Evolutionary conservation across 2,113 vertebrate species (phyloP), one percentile per base, ranked within the genome.

Genomic region (Poicephalus gulielmi): DNA sequence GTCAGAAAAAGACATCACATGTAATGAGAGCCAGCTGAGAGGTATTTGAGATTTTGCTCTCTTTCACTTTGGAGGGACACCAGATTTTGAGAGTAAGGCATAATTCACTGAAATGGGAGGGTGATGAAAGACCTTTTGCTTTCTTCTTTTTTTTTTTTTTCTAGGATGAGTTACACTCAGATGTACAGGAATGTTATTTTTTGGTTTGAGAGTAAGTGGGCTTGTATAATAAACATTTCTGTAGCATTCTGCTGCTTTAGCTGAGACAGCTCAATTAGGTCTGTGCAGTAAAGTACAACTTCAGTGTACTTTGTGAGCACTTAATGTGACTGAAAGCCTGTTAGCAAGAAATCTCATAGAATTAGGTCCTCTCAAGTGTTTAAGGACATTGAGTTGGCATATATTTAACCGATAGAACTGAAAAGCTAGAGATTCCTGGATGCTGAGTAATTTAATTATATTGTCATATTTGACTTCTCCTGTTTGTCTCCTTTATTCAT

Each of bases 221-320:
- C 90, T 97, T 97, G 93, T 98, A 94, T 96, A 97, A 97, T 97
- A 98, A 98, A 98, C 97, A 97, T 97, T 97, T 97, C 95, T 93
- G 78, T 97, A 97, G 90, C 94, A 89, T 95, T 95, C 87, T 37
- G 90, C 94, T 97, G 43, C 95, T 97, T 97, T 97, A 97, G 89
- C 92, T 76, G 66, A 94, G 98, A 97, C 96, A 98, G 96, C 97
- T 98, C 97, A 97, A 96, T 98, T 98, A 98, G 94, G 78, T 30
- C 88, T 87, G 33, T 80, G 85, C 25, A 60, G 96, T 97, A 97
- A 98, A 98, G 97, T 97, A 96, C 95, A 97, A 96, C 94, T 97
- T 96, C 93, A 86, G 47, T 93, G 91, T 87, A 96, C 95, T 97
- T 97, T 86, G 90, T 91, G 90, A 96, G 81, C 93, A 95, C 94